phyloP scores from a whole-genome alignment of 2,797 vertebrate species.

The Leptatherina wallacei region DNA sequence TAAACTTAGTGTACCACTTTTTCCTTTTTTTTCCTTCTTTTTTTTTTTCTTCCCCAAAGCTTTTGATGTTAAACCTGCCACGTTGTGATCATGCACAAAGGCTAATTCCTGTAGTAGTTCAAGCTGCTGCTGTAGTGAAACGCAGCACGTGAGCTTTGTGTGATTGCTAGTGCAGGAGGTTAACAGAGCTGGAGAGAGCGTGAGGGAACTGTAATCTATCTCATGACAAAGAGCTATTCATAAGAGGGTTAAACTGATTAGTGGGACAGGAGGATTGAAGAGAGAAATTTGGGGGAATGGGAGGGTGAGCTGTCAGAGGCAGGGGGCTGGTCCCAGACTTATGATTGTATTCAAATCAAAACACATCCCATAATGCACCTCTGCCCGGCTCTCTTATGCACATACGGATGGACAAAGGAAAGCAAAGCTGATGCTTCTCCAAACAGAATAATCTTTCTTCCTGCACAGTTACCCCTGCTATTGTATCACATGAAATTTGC shows the following conservation, averaged over 20 bases:
- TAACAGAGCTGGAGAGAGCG: constrained; percentile 68
- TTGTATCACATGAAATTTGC: constrained; percentile 58
- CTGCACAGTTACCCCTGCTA: constrained; percentile 53
- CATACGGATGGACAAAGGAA: constrained; percentile 82
- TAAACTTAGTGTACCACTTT: background rate
- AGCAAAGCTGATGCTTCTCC: constrained; percentile 76
- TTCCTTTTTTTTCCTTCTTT: background rate
- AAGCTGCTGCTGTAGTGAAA: constrained; percentile 42
- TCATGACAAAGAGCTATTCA: constrained; percentile 88
- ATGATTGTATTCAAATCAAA: constrained; percentile 89
- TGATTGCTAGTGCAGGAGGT: constrained; percentile 54
- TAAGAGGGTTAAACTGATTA: constrained; percentile 88
- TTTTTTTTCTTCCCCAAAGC: background rate
- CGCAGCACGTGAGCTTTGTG: constrained; percentile 59
- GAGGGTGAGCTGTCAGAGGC: constrained; percentile 73
- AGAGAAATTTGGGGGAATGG: constrained; percentile 83
- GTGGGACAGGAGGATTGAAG: constrained; percentile 82
- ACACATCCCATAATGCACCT: constrained; percentile 87
- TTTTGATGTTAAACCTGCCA: constrained; percentile 21
- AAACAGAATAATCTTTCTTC: constrained; percentile 74
- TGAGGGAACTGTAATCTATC: constrained; percentile 86
- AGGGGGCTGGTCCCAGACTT: constrained; percentile 74
- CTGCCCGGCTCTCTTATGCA: constrained; percentile 74
- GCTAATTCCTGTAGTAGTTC: constrained; percentile 14
- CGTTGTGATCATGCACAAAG: constrained; percentile 21